phyloP scores from a whole-genome alignment of 2,797 vertebrate genomes.

The Gymnopithys bicolor region DNA sequence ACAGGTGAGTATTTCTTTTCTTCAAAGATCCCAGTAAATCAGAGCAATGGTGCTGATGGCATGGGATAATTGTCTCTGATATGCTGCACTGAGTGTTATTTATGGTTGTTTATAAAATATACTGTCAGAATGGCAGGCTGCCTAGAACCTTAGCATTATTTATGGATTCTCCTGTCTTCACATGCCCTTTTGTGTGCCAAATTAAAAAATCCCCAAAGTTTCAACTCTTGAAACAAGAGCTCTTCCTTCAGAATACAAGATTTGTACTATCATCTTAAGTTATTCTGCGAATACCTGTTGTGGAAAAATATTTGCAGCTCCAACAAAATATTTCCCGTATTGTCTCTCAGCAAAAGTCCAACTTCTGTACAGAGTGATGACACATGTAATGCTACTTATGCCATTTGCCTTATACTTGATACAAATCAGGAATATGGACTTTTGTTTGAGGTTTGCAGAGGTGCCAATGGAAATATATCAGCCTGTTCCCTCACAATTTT shows the following conservation, averaged over 20 bases:
- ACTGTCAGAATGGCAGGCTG: conserved; percentile 63
- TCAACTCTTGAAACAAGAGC: not conserved
- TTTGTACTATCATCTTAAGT: not conserved
- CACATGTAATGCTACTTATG: not conserved
- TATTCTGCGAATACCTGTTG: not conserved
- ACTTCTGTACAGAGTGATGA: not conserved
- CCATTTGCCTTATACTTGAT: not conserved
- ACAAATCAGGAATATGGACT: not conserved
- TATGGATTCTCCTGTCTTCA: conserved; percentile 46
- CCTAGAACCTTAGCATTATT: conserved; percentile 57
- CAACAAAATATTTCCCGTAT: not conserved
- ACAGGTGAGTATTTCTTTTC: conserved; percentile 65
- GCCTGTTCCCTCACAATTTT: not conserved
- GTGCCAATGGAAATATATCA: not conserved
- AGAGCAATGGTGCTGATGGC: conserved; percentile 57
- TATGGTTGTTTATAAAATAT: conserved; percentile 74
- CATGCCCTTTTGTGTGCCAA: conserved; percentile 1
- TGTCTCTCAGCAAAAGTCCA: not conserved
- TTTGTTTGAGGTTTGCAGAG: not conserved
- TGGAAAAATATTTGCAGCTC: not conserved
- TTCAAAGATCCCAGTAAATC: conserved; percentile 67
- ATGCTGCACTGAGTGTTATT: conserved; percentile 61
- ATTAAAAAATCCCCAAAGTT: conserved; percentile 1
- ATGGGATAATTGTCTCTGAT: conserved; percentile 73
- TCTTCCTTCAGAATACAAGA: not conserved